Evolutionary conservation across 2,888 invertebrate genomes (phyloP), one percentile per base, ranked within the genome.

Genomic region (Cantharis flavilabris): DNA sequence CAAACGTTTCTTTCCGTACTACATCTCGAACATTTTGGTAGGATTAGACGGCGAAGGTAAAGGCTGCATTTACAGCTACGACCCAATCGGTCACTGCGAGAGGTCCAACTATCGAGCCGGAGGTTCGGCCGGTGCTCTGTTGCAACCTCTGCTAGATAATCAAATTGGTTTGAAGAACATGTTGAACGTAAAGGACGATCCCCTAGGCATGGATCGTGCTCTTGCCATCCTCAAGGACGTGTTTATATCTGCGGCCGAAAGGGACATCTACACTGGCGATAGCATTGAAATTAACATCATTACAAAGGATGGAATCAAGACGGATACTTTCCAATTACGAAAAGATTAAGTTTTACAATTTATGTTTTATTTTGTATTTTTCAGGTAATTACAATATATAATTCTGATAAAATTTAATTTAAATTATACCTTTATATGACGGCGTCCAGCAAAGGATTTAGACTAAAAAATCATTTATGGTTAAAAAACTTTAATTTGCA

Each of bases 201-300:
- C 94, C 0, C 86, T 98, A 13, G 90, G 94, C 0, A 89, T 93
- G 84, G 97, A 97, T 74, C 94, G 94, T 84, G 98, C 98, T 0
- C 87, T 97, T 11, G 91, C 93, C 5, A 90, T 99, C 33, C 90
- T 98, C 64, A 97, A 97, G 85, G 99, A 99, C 90, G 96, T 97
- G 0, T 99, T 99, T 87, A 97, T 97, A 83, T 97, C 98, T 73
- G 99, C 99, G 3, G 97, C 98, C 1, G 99, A 99, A 87, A 92
- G 99, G 86, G 99, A 99, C 87, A 99, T 98, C 85, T 96, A 97
- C 85, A 98, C 98, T 76, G 99, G 99, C 70, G 99, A 99, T 90
- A 93, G 93, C 76, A 94, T 98, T 82, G 90, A 91, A 78, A 95
- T 99, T 81, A 93, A 95, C 83, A 91, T 98, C 79, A 95, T 98